A percentile compares a stretch with the other conserved stretches of the same genome.
phyloP scores from a whole-genome alignment of 2,797 vertebrate genomes.

The Leontopithecus rosalia region DNA sequence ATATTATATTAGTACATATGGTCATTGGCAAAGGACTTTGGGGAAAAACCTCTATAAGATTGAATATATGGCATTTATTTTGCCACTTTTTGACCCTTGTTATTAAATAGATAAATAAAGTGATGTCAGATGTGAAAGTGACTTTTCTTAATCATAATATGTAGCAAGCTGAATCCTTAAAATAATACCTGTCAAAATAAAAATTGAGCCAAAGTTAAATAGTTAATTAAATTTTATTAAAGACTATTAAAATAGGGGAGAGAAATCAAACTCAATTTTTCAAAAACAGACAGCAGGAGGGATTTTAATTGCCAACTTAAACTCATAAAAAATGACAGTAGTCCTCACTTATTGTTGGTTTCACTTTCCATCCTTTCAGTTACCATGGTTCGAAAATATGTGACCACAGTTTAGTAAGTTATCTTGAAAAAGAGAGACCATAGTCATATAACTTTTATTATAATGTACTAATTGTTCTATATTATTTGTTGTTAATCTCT shows the following conservation, averaged over 20 bases:
- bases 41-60: background rate
- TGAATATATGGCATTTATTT: background rate
- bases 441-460: background rate
- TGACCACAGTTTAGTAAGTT: background rate
- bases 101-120: background rate
- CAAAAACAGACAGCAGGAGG: background rate
- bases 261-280: background rate
- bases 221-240: background rate
- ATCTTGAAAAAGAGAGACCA: background rate
- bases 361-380: background rate
- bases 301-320: background rate
- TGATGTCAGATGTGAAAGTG: background rate
- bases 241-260: background rate
- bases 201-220: background rate
- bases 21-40: background rate
- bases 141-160: background rate
- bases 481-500: background rate
- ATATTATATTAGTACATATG: background rate
- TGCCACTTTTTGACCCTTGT: background rate
- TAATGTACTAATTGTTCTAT: background rate
- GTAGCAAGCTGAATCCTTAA: background rate
- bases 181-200: background rate
- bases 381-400: background rate
- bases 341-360: background rate
- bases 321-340: background rate